Evolutionary conservation across 2,888 invertebrate species (phyloP), one percentile per base, ranked within the genome.

Genomic region (Perizoma affinitatum): DNA sequence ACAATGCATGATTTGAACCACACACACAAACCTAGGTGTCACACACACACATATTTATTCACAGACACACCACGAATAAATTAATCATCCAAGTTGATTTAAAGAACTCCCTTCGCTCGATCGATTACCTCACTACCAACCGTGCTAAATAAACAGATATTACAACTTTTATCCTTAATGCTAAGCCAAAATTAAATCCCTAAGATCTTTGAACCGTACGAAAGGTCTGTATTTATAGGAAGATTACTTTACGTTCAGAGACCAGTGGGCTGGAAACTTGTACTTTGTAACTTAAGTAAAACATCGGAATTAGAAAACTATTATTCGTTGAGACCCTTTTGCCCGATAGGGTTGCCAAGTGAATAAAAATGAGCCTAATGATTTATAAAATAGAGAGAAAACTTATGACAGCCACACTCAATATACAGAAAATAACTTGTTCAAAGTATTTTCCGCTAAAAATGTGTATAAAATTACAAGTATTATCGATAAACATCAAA

Each of bases 271-370:
- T 58, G 62, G 62, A 62, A 62, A 58, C 58, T 55, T 5, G 42
- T 44, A 62, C 62, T 62, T 58, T 48, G 54, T 45, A 62, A 58
- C 53, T 61, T 61, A 45, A 50, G 58, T 54, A 54, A 55, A 62
- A 58, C 62, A 58, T 41, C 47, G 47, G 51, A 58, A 54, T 55
- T 62, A 58, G 51, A 52, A 58, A 58, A 58, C 48, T 56, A 53
- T 56, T 52, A 56, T 56, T 53, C 56, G 52, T 53, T 43, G 40
- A 10, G 42, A 41, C 47, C 42, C 54, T 54, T 41, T 22, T 42
- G 34, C 47, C 47, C 42, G 52, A 10, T 42, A 57, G 51, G 51
- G 57, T 57, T 57, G 57, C 7, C 46, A 51, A 35, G 41, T 57
- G 51, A 57, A 35, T 41, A 51, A 22, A 2, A 22, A 22, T 22